These are phyloP conservation scores for Euphonia xanthogaster DNA, from an alignment of 2,797 vertebrate genomes.

Conservation along the genomic window DNA sequence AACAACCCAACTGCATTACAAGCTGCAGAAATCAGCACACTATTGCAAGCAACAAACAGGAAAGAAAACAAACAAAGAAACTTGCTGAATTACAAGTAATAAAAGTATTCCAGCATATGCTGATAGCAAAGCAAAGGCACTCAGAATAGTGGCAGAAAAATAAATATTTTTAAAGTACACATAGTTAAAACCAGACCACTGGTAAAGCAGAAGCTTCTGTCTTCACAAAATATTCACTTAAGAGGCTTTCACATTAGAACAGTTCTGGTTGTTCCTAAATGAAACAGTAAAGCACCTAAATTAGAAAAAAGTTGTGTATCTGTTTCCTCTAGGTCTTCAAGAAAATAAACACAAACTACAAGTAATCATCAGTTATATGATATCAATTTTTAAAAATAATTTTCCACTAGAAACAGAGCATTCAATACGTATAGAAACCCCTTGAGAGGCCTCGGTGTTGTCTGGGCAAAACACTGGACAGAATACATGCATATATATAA, in stretches of 20 bases:
- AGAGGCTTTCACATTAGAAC: neutral
- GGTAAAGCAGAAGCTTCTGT: neutral
- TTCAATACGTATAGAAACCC: neutral
- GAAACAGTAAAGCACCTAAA: neutral
- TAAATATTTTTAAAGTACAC: neutral
- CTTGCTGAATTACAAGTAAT: neutral
- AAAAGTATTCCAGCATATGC: neutral
- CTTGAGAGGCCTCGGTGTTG: neutral
- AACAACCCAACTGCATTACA: neutral
- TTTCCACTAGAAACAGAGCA: neutral
- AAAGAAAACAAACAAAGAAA: neutral
- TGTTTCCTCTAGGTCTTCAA: neutral
- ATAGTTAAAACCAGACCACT: neutral
- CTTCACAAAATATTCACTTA: neutral
- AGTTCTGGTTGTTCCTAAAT: neutral
- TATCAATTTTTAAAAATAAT: neutral
- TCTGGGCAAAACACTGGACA: rapidly evolving
- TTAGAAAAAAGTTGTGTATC: neutral
- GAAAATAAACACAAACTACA: neutral
- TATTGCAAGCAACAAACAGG: neutral
- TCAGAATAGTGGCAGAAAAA: neutral
- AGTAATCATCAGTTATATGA: neutral
- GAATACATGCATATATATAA: neutral
- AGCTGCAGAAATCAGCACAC: neutral
- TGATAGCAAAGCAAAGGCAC: neutral